Base-by-base conservation (phyloP, 2,888 invertebrate genomes). In the Byasa hedistus region DNA sequence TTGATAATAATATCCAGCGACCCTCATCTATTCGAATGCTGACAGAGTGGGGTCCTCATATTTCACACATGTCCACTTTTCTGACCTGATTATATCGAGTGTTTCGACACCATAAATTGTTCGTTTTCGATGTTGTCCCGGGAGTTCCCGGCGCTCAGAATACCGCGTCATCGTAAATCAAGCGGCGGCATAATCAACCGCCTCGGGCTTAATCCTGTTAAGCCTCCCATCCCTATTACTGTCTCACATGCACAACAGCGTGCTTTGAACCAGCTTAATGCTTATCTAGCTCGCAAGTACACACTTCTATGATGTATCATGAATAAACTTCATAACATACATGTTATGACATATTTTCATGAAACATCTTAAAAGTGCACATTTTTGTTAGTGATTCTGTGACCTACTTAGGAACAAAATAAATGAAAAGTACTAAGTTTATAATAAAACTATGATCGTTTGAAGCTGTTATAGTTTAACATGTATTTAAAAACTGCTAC, bases 121-220 rank as follows among this genome's bases (percentile, higher is more conserved):
- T 80, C 80, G 80, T 84, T 86, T 83, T 84, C 79, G 78, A 73
- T 54, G 54, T n/a, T 44, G 59, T 23, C 63, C 48, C n/a, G 66
- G 66, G 66, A 66, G n/a, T 66, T 44, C 48, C 24, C 32, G 58
- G 58, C 62, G 48, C 54, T 62, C 59, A 59, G 62, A 48, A 82
- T 87, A 86, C 85, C 85, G 82, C 84, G 85, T 87, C 87, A 86
- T 82, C 87, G 86, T 90, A 91, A 91, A 91, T 91, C 91, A 91
- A 84, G 84, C 80, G 81, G 82, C 73, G 79, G 86, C 82, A 89
- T 90, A 89, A 91, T 89, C 88, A 89, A 87, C 76, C 80, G 84
- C 84, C 84, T 79, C 77, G 73, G 79, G 84, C 81, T 74, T 89
- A 88, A 91, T 89, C 87, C 86, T 75, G 81, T 82, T 89, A 87